A percentile compares a stretch with the other conserved stretches of the same genome.
These are phyloP conservation scores for Desmophyllum pertusum DNA, from an alignment of 92 coral and sea anemone genomes.

Conservation along the genomic window DNA sequence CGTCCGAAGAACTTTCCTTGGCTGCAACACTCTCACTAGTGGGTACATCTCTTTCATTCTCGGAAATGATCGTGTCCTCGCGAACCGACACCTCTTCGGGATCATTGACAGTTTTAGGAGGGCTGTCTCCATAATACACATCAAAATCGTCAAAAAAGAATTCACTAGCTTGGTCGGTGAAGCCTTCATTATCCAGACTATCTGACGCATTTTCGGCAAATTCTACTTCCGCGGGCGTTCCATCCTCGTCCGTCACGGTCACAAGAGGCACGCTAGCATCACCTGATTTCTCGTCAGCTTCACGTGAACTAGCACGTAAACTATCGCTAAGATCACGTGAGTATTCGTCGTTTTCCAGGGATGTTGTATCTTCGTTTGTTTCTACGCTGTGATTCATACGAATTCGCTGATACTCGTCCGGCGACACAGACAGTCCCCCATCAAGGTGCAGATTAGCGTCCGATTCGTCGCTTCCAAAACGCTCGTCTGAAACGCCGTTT, in stretches of 20 bases:
- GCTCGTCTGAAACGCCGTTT: conserved; percentile 36
- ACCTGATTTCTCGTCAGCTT: conserved; percentile 22
- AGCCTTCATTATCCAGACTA: conserved; percentile 23
- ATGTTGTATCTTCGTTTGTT: conserved; percentile 3
- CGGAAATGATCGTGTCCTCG: conserved; percentile 7
- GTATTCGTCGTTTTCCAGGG: conserved; percentile 5
- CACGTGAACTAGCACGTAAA: conserved; percentile 18
- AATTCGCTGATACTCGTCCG: conserved; percentile 68
- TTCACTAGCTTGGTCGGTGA: conserved; percentile 55
- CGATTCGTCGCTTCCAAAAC: conserved; percentile 15
- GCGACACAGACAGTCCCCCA: conserved; percentile 69
- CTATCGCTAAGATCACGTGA: not conserved
- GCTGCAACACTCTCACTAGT: conserved; percentile 6
- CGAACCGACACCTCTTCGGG: conserved; percentile 8
- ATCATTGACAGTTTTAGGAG: conserved; percentile 25
- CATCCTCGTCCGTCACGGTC: conserved; percentile 83
- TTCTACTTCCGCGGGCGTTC: conserved; percentile 46
- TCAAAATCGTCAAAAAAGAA: conserved; percentile 74
- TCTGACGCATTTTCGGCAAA: conserved; percentile 33
- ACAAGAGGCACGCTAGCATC: conserved; percentile 63
- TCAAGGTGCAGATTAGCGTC: conserved; percentile 17
- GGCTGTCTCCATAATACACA: conserved; percentile 53
- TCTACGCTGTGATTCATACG: conserved; percentile 40
- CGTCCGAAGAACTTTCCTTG: not conserved
- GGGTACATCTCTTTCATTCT: not conserved